Percentiles rank a stretch among this genome's conserved stretches.
phyloP scores from a whole-genome alignment of 2,888 invertebrate species.

The Strigamia crassipes region DNA sequence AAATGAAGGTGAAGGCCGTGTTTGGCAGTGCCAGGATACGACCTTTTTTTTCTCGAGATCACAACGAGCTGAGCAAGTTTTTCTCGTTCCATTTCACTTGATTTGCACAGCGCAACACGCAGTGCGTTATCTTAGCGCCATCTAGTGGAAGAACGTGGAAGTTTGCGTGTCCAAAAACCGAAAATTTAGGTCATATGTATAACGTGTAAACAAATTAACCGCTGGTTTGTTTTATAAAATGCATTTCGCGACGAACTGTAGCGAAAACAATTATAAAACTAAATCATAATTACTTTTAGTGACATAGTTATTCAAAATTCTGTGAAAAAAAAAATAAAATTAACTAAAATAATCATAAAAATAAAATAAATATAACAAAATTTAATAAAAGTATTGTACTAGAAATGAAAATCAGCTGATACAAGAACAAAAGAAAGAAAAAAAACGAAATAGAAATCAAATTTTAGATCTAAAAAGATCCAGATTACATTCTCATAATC shows the following conservation, averaged over 20 bases:
- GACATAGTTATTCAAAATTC: slow-evolving; percentile 6
- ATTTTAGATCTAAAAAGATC: not conserved
- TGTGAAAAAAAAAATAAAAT: not conserved
- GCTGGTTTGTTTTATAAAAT: not conserved
- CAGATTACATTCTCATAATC: not conserved
- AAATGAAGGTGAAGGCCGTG: slow-evolving; percentile 35
- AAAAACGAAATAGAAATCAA: not conserved
- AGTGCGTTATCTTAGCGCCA: not conserved
- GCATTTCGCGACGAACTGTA: not conserved
- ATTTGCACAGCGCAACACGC: not conserved
- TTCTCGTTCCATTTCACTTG: not conserved
- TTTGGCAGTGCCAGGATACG: slow-evolving; percentile 2
- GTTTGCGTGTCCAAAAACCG: not conserved
- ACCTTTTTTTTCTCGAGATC: not conserved
- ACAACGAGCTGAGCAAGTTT: not conserved
- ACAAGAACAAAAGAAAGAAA: not conserved
- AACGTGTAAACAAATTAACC: not conserved
- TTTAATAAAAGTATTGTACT: not conserved
- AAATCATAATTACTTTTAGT: no score
- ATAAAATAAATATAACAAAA: not conserved
- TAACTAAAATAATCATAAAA: not conserved
- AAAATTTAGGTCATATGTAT: not conserved
- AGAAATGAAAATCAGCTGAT: slow-evolving; percentile 6
- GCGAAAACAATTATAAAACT: not conserved
- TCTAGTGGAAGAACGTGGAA: not conserved